Percentiles rank a stretch among this genome's conserved stretches.
Conservation (phyloP, 2,888 invertebrate species). For the Seira musarum region DNA sequence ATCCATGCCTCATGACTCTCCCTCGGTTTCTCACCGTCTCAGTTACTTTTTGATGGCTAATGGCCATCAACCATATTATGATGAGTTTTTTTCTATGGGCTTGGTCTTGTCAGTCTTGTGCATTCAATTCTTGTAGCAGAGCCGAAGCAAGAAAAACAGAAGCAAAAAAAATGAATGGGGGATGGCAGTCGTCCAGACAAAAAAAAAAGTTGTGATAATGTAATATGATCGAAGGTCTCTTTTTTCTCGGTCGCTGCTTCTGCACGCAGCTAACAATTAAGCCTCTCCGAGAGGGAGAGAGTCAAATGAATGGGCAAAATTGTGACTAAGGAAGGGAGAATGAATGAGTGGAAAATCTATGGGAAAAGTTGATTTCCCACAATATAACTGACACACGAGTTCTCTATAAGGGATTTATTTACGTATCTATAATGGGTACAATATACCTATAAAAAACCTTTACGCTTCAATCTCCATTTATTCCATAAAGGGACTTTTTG, state of each 20-base stretch:
- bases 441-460: too few species aligned
- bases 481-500: slow-evolving; percentile 7
- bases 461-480: slow-evolving; percentile 16
- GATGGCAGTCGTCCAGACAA: background rate
- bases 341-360: slow-evolving; percentile 49
- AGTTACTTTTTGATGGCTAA: too few species aligned
- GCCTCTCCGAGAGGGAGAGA: too few species aligned
- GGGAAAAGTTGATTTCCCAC: slow-evolving; percentile 65
- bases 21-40: too few species aligned
- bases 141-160: too few species aligned
- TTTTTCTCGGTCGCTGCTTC: background rate
- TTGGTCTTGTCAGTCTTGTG: too few species aligned
- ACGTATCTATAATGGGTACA: slow-evolving; percentile 3
- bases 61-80: too few species aligned
- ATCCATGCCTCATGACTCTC: too few species aligned
- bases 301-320: slow-evolving; percentile 19
- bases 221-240: background rate
- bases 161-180: too few species aligned
- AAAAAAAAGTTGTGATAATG: slow-evolving; percentile 8
- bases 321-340: background rate
- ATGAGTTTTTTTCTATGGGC: too few species aligned
- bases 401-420: background rate
- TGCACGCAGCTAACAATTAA: background rate
- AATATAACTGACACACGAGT: slow-evolving; percentile 42
- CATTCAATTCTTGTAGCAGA: too few species aligned